A percentile compares a stretch with the other conserved stretches of the same genome.
phyloP scores from a whole-genome alignment of 92 coral and sea anemone genomes.

The Umimayanthus chanpuru region DNA sequence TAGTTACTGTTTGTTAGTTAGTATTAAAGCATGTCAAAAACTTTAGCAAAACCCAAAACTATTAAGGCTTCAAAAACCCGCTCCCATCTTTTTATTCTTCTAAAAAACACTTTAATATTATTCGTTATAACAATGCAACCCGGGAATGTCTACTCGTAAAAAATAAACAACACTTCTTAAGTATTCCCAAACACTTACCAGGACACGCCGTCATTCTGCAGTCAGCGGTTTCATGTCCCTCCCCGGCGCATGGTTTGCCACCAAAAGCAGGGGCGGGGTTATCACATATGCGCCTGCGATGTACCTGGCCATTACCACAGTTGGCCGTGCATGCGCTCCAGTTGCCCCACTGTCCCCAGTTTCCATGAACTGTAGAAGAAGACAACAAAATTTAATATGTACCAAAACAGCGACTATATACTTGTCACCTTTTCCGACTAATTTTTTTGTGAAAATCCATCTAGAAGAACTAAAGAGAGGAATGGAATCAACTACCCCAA shows the following conservation, averaged over 20 bases:
- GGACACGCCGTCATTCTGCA: slow-evolving; percentile 92
- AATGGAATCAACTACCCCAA: neutral
- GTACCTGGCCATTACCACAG: slow-evolving; percentile 88
- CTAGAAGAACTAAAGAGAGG: neutral
- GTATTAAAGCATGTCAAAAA: no score
- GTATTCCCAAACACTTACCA: slow-evolving; percentile 48
- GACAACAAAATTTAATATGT: neutral
- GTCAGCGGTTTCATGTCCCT: slow-evolving; percentile 79
- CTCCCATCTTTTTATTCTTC: neutral
- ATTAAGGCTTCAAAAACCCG: neutral
- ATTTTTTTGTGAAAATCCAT: no score
- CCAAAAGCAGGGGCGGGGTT: slow-evolving; percentile 80
- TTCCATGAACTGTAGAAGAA: slow-evolving; percentile 76
- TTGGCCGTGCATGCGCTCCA: slow-evolving; percentile 91
- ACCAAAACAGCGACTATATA: neutral
- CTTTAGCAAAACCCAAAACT: neutral
- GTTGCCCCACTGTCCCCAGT: slow-evolving; percentile 93
- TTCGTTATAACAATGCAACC: no score
- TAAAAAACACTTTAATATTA: no score
- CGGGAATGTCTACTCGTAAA: neutral
- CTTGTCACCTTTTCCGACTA: neutral
- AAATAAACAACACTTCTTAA: neutral
- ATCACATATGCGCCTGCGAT: slow-evolving; percentile 82
- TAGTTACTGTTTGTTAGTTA: no score
- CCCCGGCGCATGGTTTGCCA: slow-evolving; percentile 91